Base-by-base conservation (phyloP, 2,113 vertebrate genomes). In the Gobiocypris rarus region DNA sequence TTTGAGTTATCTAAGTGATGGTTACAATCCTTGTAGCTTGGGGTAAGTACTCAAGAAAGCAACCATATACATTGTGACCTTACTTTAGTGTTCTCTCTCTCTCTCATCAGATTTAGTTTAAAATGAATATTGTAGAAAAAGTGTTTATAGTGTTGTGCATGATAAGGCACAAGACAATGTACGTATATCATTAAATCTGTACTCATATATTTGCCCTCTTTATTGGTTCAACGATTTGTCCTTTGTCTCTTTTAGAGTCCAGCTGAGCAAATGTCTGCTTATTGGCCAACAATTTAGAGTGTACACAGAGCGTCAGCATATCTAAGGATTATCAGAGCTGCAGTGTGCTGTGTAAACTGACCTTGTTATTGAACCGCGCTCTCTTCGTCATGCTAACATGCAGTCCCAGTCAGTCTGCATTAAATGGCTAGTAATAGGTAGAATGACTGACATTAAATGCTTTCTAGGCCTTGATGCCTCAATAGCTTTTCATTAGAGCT, bases 371-470 rank as follows among this genome's bases (percentile, higher is more conserved):
- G 59, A 70, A 52, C 75, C 83, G 59, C 85, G 58, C 74, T 65
- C 14, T 83, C 38, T 65, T 48, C n/a, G 75, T 89, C 89, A 82
- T 85, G 74, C n/a, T 80, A 80, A 89, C 80, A 31, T 75, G 7
- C 73, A 90, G 87, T 75, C 75, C 84, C 85, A 87, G 79, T 89
- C 88, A 91, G 86, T 81, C 73, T 78, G 56, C 76, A 89, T 93
- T 90, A 92, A 89, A 75, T 71, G 88, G 61, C 88, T 90, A 89
- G 43, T 81, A 91, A 91, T 83, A 82, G 87, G n/a, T 22, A 83
- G 89, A 92, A 92, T 85, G 59, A 92, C 89, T 89, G 81, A 84
- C 88, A 89, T 85, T 87, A 90, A 91, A 91, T 85, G 61, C 78
- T 90, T 90, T 74, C 73, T 65, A 87, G 75, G 41, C 1, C 75